phyloP scores from a whole-genome alignment of 2,113 vertebrate genomes.

The Clupea harengus region DNA sequence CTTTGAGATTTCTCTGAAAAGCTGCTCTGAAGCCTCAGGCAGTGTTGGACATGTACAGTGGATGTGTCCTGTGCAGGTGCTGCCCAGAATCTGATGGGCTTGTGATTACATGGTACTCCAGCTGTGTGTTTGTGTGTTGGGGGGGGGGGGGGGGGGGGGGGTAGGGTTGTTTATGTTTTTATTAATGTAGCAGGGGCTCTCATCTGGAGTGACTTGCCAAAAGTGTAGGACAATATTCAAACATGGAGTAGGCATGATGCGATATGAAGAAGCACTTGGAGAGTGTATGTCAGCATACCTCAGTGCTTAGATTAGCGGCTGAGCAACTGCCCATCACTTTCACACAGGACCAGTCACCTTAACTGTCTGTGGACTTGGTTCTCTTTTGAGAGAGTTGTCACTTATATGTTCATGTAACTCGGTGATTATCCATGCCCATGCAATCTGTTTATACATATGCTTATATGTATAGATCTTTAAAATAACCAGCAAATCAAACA shows the following conservation, averaged over 20 bases:
- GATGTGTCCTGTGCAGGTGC: constrained; percentile 22
- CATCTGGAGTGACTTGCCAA: not conserved
- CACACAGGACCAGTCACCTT: not conserved
- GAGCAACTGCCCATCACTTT: not conserved
- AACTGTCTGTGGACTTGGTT: not conserved
- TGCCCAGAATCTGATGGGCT: constrained; percentile 22
- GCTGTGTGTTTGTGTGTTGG: not conserved
- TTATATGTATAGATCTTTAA: too few species aligned
- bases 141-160: not conserved
- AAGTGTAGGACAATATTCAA: not conserved
- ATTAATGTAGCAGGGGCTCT: not conserved
- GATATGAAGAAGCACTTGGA: not conserved
- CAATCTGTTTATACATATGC: not conserved
- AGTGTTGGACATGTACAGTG: constrained; percentile 15
- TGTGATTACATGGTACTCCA: constrained; percentile 17
- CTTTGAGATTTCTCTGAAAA: constrained; percentile 32
- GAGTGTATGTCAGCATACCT: not conserved
- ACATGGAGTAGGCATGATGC: not conserved
- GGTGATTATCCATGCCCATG: not conserved
- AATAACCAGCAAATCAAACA: too few species aligned
- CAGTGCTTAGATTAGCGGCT: not conserved
- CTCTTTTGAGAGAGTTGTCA: not conserved
- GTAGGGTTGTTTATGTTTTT: not conserved
- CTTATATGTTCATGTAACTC: not conserved
- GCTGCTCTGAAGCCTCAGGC: constrained; percentile 12